Evolutionary conservation across 2,113 vertebrate genomes (phyloP).

Genomic region (Labeo catla): DNA sequence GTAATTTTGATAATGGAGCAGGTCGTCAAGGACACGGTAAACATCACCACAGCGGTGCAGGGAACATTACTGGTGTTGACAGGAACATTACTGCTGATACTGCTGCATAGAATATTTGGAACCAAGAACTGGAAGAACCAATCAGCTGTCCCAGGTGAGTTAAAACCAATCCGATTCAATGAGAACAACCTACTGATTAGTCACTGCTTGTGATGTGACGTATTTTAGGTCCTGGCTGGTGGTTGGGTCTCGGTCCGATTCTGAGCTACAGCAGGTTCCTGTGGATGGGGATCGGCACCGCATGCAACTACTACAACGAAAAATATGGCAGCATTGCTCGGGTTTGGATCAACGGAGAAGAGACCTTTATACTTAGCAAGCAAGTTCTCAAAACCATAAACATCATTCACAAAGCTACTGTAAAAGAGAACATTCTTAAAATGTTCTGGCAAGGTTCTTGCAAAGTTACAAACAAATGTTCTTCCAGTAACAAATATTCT

Average conservation of each 20-base stretch:
- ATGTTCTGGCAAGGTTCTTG: too few relatives aligned
- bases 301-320: conserved; percentile 93
- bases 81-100: conserved; percentile 76
- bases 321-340: conserved; percentile 89
- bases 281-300: conserved; percentile 91
- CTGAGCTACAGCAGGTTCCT: conserved; percentile 87
- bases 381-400: conserved; percentile 60
- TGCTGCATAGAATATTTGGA: conserved; percentile 77
- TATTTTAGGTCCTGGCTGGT: conserved; percentile 85
- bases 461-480: neutral
- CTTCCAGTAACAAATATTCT: too few relatives aligned
- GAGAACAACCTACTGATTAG: neutral
- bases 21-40: conserved; percentile 66
- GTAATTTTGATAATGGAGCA: conserved; percentile 60
- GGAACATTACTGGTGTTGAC: conserved; percentile 62
- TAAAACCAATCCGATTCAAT: neutral
- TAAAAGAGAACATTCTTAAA: neutral
- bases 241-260: conserved; percentile 87
- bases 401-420: neutral
- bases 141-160: conserved; percentile 84
- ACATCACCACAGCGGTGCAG: conserved; percentile 60
- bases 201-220: neutral
- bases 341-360: conserved; percentile 93
- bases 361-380: conserved; percentile 94
- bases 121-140: conserved; percentile 73